Conservation (phyloP, 2,113 vertebrate species). For the Lepisosteus oculatus region DNA sequence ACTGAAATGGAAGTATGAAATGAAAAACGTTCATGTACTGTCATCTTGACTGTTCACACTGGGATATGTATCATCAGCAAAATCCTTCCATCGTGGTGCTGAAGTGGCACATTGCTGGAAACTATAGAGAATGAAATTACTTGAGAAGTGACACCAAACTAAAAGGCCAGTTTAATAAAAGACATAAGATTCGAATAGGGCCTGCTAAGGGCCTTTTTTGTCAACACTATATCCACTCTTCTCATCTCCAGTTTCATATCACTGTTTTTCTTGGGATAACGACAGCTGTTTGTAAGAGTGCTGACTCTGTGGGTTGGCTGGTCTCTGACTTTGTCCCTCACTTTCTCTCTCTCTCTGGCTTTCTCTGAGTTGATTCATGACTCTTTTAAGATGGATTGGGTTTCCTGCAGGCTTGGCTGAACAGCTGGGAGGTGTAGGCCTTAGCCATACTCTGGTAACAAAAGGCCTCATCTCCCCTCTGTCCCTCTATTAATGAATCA, state of each 20-base stretch:
- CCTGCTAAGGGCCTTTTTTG: not conserved
- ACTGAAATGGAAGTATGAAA: no score
- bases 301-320: not conserved
- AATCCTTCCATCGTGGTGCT: no score
- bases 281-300: not conserved
- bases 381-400: slow-evolving; percentile 29
- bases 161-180: not conserved
- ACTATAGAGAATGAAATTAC: not conserved
- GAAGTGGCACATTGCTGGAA: not conserved
- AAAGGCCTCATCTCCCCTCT: slow-evolving; percentile 32
- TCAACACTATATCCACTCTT: not conserved
- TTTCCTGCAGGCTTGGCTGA: slow-evolving; percentile 35
- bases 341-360: not conserved
- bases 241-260: not conserved
- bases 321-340: not conserved
- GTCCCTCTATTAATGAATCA: slow-evolving; percentile 43
- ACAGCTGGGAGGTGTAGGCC: slow-evolving; percentile 31
- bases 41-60: no score
- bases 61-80: no score
- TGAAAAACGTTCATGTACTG: no score
- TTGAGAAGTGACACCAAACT: not conserved
- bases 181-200: not conserved
- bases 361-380: not conserved
- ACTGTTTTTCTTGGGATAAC: not conserved
- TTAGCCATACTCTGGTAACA: slow-evolving; percentile 31